Percentiles rank a stretch among this genome's conserved stretches.
Conservation (phyloP, 2,797 vertebrate genomes). For the Peromyscus aztecus region DNA sequence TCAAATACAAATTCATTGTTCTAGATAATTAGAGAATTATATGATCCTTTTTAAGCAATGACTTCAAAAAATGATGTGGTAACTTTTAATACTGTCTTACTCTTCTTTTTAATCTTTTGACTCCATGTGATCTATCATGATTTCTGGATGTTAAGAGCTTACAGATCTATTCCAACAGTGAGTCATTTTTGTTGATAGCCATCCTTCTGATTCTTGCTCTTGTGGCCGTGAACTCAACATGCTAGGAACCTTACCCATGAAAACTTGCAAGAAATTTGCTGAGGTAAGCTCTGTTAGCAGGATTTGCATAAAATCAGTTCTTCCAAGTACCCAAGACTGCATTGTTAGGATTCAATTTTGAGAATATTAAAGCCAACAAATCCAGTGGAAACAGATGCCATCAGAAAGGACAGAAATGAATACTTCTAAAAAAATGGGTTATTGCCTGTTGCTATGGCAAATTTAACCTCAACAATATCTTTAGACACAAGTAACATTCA, state of each 20-base stretch:
- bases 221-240: not conserved
- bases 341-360: not conserved
- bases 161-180: not conserved
- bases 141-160: not conserved
- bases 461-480: not conserved
- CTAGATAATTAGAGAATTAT: not conserved
- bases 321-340: rapidly evolving
- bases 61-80: not conserved
- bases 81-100: not conserved
- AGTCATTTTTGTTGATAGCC: not conserved
- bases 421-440: too few species aligned
- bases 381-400: not conserved
- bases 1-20: not conserved
- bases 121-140: not conserved
- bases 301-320: not conserved
- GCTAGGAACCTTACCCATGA: not conserved
- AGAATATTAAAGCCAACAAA: not conserved
- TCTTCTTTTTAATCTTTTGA: not conserved
- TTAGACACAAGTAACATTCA: not conserved
- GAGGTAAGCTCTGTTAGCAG: not conserved
- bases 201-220: not conserved
- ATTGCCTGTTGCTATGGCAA: not conserved
- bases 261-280: not conserved
- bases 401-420: not conserved
- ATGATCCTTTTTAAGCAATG: not conserved